Conservation (phyloP, 2,113 vertebrate species). For the Corythornis cristatus region DNA sequence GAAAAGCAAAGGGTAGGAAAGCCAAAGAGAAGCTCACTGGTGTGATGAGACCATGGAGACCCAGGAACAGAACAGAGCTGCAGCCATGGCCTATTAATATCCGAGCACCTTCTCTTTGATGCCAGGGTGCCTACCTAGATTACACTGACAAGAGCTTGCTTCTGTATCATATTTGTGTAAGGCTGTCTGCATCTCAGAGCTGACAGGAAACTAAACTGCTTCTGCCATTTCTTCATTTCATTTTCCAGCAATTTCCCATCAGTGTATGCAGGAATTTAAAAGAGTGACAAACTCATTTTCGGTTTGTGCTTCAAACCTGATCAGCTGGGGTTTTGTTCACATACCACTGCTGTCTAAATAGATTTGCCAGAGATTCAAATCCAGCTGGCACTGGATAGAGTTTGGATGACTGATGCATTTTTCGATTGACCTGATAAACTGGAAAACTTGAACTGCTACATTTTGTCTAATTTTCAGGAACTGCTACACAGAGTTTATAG, state of each 20-base stretch:
- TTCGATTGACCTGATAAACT: not conserved
- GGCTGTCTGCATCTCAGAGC: not conserved
- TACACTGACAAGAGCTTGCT: not conserved
- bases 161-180: not conserved
- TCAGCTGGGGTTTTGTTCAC: not conserved
- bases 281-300: constrained; percentile 61
- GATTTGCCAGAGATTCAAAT: not conserved
- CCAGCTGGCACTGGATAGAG: not conserved
- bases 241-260: constrained; percentile 27
- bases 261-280: constrained; percentile 1
- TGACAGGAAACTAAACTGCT: constrained; percentile 37
- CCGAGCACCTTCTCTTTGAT: not conserved
- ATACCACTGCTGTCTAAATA: not conserved
- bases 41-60: not conserved
- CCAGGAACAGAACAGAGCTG: not conserved
- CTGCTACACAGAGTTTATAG: not conserved
- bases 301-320: not conserved
- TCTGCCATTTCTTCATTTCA: constrained; percentile 45
- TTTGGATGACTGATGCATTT: not conserved
- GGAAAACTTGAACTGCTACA: not conserved
- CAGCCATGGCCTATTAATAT: not conserved
- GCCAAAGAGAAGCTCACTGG: not conserved
- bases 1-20: not conserved
- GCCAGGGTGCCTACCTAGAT: not conserved
- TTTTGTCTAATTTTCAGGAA: not conserved